Evolutionary conservation across 2,113 vertebrate species (phyloP).

Genomic region (Anguilla rostrata): DNA sequence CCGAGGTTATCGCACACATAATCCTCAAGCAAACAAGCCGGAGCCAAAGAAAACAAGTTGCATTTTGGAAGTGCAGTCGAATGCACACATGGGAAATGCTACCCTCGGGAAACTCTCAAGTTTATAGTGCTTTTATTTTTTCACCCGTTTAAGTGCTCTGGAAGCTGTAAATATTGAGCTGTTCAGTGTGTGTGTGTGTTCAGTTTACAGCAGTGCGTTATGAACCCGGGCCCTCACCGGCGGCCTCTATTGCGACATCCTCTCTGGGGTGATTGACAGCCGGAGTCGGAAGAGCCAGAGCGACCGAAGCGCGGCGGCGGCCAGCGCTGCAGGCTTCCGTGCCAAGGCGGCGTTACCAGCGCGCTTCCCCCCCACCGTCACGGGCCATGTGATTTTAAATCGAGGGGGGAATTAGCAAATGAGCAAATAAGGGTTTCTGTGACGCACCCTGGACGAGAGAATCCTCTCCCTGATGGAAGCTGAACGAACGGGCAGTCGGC

Average conservation of each 20-base stretch:
- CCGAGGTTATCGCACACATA: neutral
- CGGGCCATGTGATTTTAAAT: neutral
- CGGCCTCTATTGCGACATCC: neutral
- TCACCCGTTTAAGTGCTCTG: neutral
- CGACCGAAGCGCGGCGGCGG: neutral
- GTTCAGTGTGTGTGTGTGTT: neutral
- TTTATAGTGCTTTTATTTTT: neutral
- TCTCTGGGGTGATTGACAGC: neutral
- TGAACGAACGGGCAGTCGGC: neutral
- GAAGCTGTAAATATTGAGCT: neutral
- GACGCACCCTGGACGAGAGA: neutral
- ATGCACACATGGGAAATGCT: constrained; percentile 1
- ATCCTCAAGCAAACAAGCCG: neutral
- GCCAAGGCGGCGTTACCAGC: no score
- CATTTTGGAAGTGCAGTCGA: neutral
- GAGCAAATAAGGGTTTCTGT: neutral
- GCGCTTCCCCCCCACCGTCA: no score
- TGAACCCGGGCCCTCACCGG: neutral
- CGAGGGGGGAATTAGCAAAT: neutral
- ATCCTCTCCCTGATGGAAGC: neutral
- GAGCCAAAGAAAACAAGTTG: neutral
- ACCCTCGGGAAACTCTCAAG: neutral
- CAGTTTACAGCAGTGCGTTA: neutral
- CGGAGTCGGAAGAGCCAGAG: neutral
- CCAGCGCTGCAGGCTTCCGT: no score